A percentile compares a stretch with the other conserved stretches of the same genome.
Conservation (phyloP, 2,113 vertebrate genomes). For the Herpailurus yagouaroundi region DNA sequence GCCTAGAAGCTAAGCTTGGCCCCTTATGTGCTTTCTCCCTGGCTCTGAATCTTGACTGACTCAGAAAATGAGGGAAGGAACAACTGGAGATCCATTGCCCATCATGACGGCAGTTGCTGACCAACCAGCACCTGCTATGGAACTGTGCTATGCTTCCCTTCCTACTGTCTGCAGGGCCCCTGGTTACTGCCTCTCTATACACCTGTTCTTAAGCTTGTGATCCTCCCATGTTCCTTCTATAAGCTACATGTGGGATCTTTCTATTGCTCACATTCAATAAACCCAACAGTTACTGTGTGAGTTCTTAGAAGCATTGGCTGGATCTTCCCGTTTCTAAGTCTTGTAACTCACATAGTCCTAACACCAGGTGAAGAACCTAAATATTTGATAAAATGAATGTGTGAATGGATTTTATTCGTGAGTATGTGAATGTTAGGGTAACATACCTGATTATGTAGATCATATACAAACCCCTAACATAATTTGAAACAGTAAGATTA, state of each 20-base stretch:
- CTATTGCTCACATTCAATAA: neutral
- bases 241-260: neutral
- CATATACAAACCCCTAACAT: neutral
- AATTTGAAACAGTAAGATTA: neutral
- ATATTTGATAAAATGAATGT: neutral
- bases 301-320: neutral
- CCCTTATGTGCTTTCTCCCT: neutral
- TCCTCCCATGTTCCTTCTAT: neutral
- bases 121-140: neutral
- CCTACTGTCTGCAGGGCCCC: neutral
- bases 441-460: neutral
- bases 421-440: neutral
- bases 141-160: neutral
- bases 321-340: neutral
- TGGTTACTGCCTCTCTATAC: neutral
- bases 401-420: neutral
- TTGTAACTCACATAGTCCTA: neutral
- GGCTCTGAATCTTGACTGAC: neutral
- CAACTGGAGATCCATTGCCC: neutral
- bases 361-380: neutral
- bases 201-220: neutral
- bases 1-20: neutral
- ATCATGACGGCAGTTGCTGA: neutral
- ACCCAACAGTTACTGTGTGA: neutral
- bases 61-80: slow-evolving; percentile 5